Base-by-base conservation (phyloP, 1,140 invertebrate species). In the Heliconius hermathena region DNA sequence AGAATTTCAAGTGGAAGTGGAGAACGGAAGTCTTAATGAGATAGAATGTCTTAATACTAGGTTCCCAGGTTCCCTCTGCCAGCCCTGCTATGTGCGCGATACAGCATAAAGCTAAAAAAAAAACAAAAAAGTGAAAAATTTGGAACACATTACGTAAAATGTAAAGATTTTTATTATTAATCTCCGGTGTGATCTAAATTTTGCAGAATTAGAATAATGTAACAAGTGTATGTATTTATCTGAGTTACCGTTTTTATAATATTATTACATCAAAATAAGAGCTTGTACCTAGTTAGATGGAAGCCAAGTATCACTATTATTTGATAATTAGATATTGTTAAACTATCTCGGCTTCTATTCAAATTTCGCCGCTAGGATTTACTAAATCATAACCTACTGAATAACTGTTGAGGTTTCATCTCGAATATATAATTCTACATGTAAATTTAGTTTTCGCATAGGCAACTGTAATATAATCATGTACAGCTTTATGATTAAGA, bases 351-450 rank as follows among this genome's bases (percentile, higher is more conserved):
- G 26, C 26, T 66, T 66, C 60, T 66, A 66, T 66, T 66, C 60
- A 66, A 66, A 29, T 66, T 66, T 66, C 26, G 22, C 60, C 13
- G 60, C 60, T 66, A 66, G 60, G 13, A 66, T 66, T 66, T 66
- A 66, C 60, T 66, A 29, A 66, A n/a, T 66, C 60, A 66, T 66
- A 66, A 29, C 60, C 60, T 66, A 22, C 60, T 66, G 60, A 66
- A 60, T 60, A n/a, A 60, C 57, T 11, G 22, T 22, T 60, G 22
- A 26, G 57, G 22, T 60, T 29, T 60, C n/a, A 60, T 60, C n/a
- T 29, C 57, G 22, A 60, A 60, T 60, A 57, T 60, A 60, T 13
- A 13, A 60, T 60, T 8, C 6, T 57, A 57, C n/a, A 22, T 1
- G 20, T 57, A 52, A 18, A 5, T 1, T 20, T 20, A 52, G 49